A percentile compares a stretch with the other conserved stretches of the same genome.
Evolutionary conservation across 2,797 vertebrate species (phyloP).

Genomic region (Syndactyla subalaris): DNA sequence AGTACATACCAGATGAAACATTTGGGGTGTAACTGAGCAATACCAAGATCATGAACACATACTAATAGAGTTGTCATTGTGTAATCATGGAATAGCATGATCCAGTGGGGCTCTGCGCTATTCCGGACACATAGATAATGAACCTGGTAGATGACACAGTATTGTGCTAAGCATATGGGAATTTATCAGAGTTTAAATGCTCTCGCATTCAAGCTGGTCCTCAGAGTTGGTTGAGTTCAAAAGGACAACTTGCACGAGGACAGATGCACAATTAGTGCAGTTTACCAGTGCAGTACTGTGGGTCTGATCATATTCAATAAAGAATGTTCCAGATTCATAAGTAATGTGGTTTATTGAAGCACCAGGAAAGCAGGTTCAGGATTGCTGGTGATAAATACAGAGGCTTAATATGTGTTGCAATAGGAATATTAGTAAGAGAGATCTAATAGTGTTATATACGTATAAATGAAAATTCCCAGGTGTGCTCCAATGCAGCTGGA

Average conservation of each 20-base stretch:
- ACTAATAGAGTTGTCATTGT: background rate
- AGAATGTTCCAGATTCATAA: rapidly evolving
- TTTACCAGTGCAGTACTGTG: background rate
- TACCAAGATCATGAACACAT: background rate
- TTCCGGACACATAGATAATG: rapidly evolving
- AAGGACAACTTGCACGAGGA: background rate
- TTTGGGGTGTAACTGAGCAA: background rate
- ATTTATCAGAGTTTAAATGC: background rate
- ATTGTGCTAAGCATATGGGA: background rate
- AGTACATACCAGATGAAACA: background rate
- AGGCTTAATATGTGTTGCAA: background rate
- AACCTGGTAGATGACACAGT: background rate
- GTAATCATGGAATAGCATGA: background rate
- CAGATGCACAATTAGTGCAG: background rate
- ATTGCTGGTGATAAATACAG: background rate
- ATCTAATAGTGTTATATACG: background rate
- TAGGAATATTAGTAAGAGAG: background rate
- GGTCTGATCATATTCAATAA: background rate
- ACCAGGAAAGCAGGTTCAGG: background rate
- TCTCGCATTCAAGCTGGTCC: background rate
- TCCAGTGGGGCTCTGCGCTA: background rate
- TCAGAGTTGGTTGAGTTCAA: background rate
- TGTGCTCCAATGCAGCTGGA: background rate
- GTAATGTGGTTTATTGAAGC: background rate
- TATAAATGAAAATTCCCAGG: background rate